These are phyloP conservation scores for Acromyrmex heyeri DNA, from an alignment of 1,140 invertebrate species.

Conservation along the genomic window DNA sequence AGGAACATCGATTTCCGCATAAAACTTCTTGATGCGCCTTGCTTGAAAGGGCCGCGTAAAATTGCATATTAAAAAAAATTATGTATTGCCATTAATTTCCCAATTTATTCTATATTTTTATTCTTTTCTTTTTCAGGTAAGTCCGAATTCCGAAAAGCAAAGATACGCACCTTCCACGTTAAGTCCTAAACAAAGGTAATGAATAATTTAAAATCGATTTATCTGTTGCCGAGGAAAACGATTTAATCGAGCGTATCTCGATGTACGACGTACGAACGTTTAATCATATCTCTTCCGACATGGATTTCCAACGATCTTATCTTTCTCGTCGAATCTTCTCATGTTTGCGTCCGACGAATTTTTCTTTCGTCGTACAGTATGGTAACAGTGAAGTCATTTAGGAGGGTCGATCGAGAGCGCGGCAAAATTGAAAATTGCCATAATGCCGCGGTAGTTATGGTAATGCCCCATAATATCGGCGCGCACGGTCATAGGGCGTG, in stretches of 20 bases:
- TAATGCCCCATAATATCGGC: conserved; percentile 72
- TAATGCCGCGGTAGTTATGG: conserved; percentile 73
- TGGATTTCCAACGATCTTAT: conserved; percentile 25
- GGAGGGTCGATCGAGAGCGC: conserved; percentile 68
- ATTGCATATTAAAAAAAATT: conserved; percentile 24
- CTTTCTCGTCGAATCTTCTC: not conserved
- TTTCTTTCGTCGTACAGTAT: conserved; percentile 23
- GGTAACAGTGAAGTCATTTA: conserved; percentile 61
- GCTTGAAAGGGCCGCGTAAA: not conserved
- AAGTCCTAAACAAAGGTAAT: conserved; percentile 9
- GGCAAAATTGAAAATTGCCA: conserved; percentile 77
- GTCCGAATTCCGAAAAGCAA: not conserved
- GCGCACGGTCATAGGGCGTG: conserved; percentile 60
- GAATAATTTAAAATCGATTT: conserved; percentile 11
- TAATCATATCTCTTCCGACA: not conserved
- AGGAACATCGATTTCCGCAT: not conserved
- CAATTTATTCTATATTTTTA: not conserved
- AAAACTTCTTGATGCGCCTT: conserved; percentile 8
- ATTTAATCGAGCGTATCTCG: not conserved
- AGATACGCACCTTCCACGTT: not conserved
- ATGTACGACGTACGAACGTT: not conserved
- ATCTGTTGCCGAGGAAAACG: not conserved
- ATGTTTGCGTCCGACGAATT: conserved; percentile 54
- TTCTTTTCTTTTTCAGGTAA: conserved; percentile 66
- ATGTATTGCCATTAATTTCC: not conserved